Evolutionary conservation across 2,888 invertebrate genomes (phyloP), one percentile per base, ranked within the genome.

Genomic region (Tanytarsus gracilentus): DNA sequence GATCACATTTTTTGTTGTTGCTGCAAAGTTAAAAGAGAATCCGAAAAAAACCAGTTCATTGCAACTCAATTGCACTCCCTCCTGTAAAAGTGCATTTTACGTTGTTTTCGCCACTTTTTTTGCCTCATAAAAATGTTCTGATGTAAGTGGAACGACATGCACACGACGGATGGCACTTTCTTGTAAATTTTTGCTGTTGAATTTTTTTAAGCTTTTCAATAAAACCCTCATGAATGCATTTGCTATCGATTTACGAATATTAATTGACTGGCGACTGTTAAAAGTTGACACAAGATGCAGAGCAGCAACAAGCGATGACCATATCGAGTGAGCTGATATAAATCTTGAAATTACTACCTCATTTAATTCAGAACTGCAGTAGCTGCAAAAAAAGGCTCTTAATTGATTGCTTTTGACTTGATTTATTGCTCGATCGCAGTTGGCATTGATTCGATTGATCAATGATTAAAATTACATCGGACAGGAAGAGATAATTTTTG

Each of bases 101-200:
- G 55, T 40, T 55, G 40, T 40, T 58, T 58, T 48, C 48, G 27
- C 40, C 40, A 56, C 55, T 39, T 52, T 26, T 52, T 33, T 11
- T 16, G 21, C 16, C 16, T 16, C 40, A 40, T 16, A 40, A 18
- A 40, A 40, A 40, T 44, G 18, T 18, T 9, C 21, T 23, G 23
- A 23, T 23, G 21, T 33, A 53, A 36, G 36, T 33, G 40, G 29
- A 26, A 55, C 39, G 40, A 55, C 11, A 9, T 36, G 23, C 14
- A 21, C 18, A n/a, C 14, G 21, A 55, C 16, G 40, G 30, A 44
- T 44, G 44, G 18, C 36, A 33, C 53, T 53, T 33, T 51, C 27
- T 14, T 36, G 36, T 14, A 36, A 36, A 36, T n/a, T n/a, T n/a
- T n/a, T n/a, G n/a, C n/a, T n/a, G n/a, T n/a, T n/a, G n/a, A n/a